Base-by-base conservation (phyloP, 92 coral and sea anemone genomes). In the Epizoanthus scotinus region DNA sequence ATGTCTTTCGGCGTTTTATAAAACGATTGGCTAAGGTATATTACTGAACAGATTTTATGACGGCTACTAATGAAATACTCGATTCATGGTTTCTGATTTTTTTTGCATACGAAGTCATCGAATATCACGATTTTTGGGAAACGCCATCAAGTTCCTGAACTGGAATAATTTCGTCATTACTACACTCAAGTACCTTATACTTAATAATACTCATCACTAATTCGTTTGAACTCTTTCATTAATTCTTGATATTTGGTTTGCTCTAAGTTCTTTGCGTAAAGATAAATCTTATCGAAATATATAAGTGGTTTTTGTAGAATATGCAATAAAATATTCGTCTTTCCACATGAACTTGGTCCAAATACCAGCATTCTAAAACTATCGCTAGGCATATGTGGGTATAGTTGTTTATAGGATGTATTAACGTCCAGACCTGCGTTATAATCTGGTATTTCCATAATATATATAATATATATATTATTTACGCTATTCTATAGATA, bases 41-140 rank as follows among this genome's bases (percentile, higher is more conserved):
- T 85, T 0, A 66, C 78, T 0, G 59, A 53, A 26, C 84, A 78
- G 36, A 78, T 69, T 47, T 78, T 85, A 59, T 78, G 78, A 0
- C 79, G 18, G 0, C 83, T 68, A 2, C 66, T 8, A 0, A 54
- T 74, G 50, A 84, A 71, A 62, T 54, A 82, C 0, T 82, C 58
- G 0, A 69, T 56, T 18, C 70, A 13, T 1, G 58, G 79, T 0
- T 20, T 44, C 55, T 59, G 64, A 21, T 73, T 83, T 14, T 83
- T 83, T 20, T 73, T 73, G 25, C 72, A 57, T 10, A 83, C 52
- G 59, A 58, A 72, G 73, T 83, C 86, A 36, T 83, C 86, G 68
- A 63, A 83, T 1, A 82, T 58, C 14, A 82, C 58, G 0, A 57
- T 18, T 57, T 82, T 82, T 82, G 79, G 1, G 53, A 5, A 0